Conservation (phyloP, 2,888 invertebrate species). For the Coelinius sp. region DNA sequence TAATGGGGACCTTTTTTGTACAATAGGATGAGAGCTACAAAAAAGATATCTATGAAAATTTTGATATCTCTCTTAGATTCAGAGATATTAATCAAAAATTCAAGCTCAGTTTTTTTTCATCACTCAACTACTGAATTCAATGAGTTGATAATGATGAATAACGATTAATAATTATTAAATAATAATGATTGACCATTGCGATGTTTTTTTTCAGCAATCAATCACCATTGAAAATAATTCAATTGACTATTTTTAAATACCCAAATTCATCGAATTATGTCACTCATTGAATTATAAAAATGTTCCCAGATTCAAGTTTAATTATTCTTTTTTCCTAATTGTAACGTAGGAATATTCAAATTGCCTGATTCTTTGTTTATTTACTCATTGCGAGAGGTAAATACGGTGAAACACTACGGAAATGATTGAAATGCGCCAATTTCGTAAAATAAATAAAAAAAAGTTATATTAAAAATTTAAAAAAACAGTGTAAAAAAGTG, state of each 20-base stretch:
- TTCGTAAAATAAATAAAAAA: background rate
- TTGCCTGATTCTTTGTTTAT: conserved; percentile 6
- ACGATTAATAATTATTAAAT: background rate
- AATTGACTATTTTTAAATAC: background rate
- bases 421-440: conserved; percentile 38
- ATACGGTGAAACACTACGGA: conserved; percentile 39
- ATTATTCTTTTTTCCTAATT: conserved; percentile 13
- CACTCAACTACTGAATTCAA: background rate
- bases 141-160: background rate
- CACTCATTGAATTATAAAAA: conserved; percentile 9
- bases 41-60: background rate
- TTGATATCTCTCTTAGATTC: background rate
- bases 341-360: conserved; percentile 10
- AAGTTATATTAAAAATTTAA: background rate
- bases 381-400: conserved; percentile 23
- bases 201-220: background rate
- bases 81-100: background rate
- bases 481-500: background rate
- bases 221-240: background rate
- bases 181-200: background rate
- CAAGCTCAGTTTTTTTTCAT: too few relatives aligned
- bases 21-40: too few relatives aligned
- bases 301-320: background rate
- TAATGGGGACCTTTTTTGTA: too few relatives aligned
- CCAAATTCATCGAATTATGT: conserved; percentile 8